Conservation (phyloP, 2,888 invertebrate species). For the Drosophila mercatorum region DNA sequence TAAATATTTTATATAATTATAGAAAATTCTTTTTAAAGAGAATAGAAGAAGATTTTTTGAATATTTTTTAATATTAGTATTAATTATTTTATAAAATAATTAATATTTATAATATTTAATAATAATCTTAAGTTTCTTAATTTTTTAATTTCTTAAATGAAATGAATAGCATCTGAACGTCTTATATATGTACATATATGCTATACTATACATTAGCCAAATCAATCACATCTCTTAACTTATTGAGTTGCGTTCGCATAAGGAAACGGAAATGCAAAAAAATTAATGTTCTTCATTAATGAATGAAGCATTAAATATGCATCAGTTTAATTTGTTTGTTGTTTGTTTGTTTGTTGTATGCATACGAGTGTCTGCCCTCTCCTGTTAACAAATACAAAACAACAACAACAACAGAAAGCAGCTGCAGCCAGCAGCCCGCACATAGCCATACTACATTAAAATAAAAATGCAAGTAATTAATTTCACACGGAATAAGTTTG, state of each 20-base stretch:
- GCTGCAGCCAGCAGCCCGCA: slow-evolving; percentile 1
- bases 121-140: too few relatives aligned
- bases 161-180: too few relatives aligned
- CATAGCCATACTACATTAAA: slow-evolving; percentile 43
- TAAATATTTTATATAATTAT: too few relatives aligned
- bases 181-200: too few relatives aligned
- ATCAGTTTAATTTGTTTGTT: slow-evolving; percentile 55
- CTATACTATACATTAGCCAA: too few relatives aligned
- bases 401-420: slow-evolving; percentile 3
- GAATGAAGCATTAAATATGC: slow-evolving; percentile 51
- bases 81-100: too few relatives aligned
- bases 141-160: too few relatives aligned
- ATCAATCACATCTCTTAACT: not conserved
- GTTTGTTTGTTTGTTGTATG: slow-evolving; percentile 13
- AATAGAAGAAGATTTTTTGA: too few relatives aligned
- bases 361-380: slow-evolving; percentile 4
- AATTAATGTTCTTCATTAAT: slow-evolving; percentile 51
- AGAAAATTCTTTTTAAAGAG: too few relatives aligned
- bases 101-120: too few relatives aligned
- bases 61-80: too few relatives aligned
- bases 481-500: slow-evolving; percentile 77
- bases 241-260: not conserved
- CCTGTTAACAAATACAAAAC: slow-evolving; percentile 4
- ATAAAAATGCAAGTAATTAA: slow-evolving; percentile 64
- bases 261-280: slow-evolving; percentile 57